Conservation (phyloP, 2,113 vertebrate genomes). For the Gracilinanus agilis region DNA sequence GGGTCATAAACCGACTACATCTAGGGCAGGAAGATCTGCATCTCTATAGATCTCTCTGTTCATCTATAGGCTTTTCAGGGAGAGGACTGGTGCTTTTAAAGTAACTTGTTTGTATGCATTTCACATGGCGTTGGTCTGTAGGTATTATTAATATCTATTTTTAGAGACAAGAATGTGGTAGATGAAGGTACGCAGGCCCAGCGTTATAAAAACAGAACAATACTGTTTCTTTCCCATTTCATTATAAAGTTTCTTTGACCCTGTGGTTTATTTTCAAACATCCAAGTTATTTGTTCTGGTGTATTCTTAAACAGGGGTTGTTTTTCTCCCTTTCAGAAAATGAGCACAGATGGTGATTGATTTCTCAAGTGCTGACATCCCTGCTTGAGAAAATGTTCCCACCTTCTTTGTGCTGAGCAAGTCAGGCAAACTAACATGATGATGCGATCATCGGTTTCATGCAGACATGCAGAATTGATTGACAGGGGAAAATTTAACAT, state of each 20-base stretch:
- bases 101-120: conserved; percentile 78
- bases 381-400: conserved; percentile 96
- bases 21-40: background rate
- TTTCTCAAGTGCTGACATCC: conserved; percentile 99
- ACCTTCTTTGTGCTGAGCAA: conserved; percentile 98
- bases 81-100: conserved; percentile 45
- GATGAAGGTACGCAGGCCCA: conserved; percentile 76
- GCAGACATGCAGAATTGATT: conserved; percentile 96
- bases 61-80: background rate
- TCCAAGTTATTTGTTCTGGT: conserved; percentile 89
- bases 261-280: conserved; percentile 91
- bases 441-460: conserved; percentile 95
- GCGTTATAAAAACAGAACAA: conserved; percentile 84
- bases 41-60: background rate
- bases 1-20: background rate
- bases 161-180: conserved; percentile 75
- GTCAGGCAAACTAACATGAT: conserved; percentile 98
- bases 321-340: conserved; percentile 94
- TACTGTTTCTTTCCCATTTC: conserved; percentile 88
- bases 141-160: conserved; percentile 83
- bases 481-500: conserved; percentile 91
- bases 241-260: conserved; percentile 95
- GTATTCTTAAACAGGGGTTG: conserved; percentile 90
- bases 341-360: conserved; percentile 99
- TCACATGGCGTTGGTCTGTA: conserved; percentile 77